A percentile compares a stretch with the other conserved stretches of the same genome.
phyloP scores from a whole-genome alignment of 2,797 vertebrate genomes.

The Typhlichthys eigenmanni region DNA sequence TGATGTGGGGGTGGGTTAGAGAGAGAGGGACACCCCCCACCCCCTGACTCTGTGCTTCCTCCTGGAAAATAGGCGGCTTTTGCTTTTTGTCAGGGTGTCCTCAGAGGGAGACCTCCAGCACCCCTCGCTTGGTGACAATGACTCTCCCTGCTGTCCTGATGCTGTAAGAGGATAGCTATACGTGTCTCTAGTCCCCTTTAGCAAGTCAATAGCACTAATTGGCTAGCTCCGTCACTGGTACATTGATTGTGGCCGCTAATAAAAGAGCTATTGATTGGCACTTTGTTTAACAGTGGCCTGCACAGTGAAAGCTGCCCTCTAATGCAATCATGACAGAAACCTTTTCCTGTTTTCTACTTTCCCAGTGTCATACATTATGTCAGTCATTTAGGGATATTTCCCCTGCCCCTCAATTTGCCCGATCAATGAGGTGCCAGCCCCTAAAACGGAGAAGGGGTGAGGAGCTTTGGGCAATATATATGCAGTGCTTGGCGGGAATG shows the following conservation, averaged over 20 bases:
- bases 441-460: constrained; percentile 10
- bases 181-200: constrained; percentile 41
- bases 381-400: constrained; percentile 65
- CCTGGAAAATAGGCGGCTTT: constrained; percentile 82
- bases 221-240: constrained; percentile 82
- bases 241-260: constrained; percentile 89
- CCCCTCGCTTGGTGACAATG: constrained; percentile 85
- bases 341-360: constrained; percentile 81
- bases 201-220: constrained; percentile 85
- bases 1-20: constrained; percentile 2
- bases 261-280: constrained; percentile 88
- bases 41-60: constrained; percentile 61
- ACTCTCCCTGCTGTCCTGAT: constrained; percentile 13
- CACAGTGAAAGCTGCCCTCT: constrained; percentile 76
- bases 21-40: constrained; percentile 29
- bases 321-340: constrained; percentile 83
- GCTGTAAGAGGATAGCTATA: constrained; percentile 9
- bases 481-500: not conserved
- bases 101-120: constrained; percentile 77
- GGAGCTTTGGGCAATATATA: not conserved
- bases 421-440: constrained; percentile 30
- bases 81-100: constrained; percentile 89
- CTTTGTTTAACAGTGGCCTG: constrained; percentile 81
- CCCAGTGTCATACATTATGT: constrained; percentile 81
- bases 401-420: constrained; percentile 25